Evolutionary conservation across 2,797 vertebrate genomes (phyloP), one percentile per base, ranked within the genome.

Genomic region (Characodon lateralis): DNA sequence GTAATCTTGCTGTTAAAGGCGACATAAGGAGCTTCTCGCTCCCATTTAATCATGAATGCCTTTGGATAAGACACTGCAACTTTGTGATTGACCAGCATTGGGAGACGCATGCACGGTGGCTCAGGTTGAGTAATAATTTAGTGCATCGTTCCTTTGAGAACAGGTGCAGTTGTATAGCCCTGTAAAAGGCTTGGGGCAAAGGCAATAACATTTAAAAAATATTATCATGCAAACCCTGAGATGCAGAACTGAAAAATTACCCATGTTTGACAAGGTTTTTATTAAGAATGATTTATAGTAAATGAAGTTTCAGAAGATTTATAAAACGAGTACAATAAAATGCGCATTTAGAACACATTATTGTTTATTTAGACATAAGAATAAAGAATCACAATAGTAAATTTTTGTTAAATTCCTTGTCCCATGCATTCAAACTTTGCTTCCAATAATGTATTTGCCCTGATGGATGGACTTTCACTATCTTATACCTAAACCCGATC

Each of bases 81-180:
- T 73, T 83, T 77, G 48, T 89, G 81, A 26, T 63, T 55, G 16
- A 74, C 39, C 10, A 66, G 77, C 73, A 12, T 79, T 71, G 51
- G 87, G 83, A 90, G 1, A 81, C 82, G 72, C 80, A 68, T 2
- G 53, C 2, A n/a, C n/a, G 26, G 14, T 48, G 69, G 28, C 1
- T 2, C n/a, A 55, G 20, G 41, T 77, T 73, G 13, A 78, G 35
- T 59, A 75, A 78, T 24, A 7, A 79, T 73, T 7, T 24, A 20
- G 28, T 7, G 24, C 55, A 26, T 22, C 39, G 6, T 1, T 0
- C 24, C 1, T 72, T 1, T 2, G 43, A 70, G 58, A 71, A 3
- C 18, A 20, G 41, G 48, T 46, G 2, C 16, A 3, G 51, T 72
- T 72, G 24, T n/a, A 16, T n/a, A 41, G 41, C 13, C 6, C 39